Conservation (phyloP, 2,113 vertebrate genomes). For the Scolopax mira region DNA sequence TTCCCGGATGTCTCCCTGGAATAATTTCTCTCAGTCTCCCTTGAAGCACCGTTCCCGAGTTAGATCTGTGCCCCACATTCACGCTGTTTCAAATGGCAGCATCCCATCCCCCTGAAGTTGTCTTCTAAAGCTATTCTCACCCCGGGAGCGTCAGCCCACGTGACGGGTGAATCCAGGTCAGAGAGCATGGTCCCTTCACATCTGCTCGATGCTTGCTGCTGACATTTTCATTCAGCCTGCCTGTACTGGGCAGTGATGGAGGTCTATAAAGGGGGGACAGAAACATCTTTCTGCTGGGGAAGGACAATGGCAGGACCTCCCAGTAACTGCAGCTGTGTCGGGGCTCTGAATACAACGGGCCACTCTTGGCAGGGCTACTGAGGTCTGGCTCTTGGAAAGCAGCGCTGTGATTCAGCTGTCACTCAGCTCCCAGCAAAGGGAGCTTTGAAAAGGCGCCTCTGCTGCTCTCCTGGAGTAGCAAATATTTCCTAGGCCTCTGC, state of each 20-base stretch:
- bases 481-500: constrained; percentile 80
- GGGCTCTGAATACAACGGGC: constrained; percentile 76
- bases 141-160: background rate
- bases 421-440: constrained; percentile 83
- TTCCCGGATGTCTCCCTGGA: background rate
- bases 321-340: constrained; percentile 86
- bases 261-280: constrained; percentile 72
- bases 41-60: background rate
- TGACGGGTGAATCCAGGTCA: constrained; percentile 61
- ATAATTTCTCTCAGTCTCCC: background rate
- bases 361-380: constrained; percentile 67
- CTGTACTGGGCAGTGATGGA: constrained; percentile 71
- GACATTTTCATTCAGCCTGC: constrained; percentile 74
- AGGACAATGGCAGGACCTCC: constrained; percentile 90
- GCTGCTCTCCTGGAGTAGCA: constrained; percentile 81
- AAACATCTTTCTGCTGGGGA: constrained; percentile 70
- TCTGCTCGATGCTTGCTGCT: constrained; percentile 73
- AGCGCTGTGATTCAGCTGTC: constrained; percentile 89
- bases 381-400: constrained; percentile 81
- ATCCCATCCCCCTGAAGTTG: constrained; percentile 43
- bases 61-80: background rate
- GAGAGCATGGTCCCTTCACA: constrained; percentile 65
- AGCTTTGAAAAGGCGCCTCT: constrained; percentile 79
- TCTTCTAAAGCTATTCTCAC: background rate
- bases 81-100: background rate